A percentile compares a stretch with the other conserved stretches of the same genome.
Evolutionary conservation across 1,140 invertebrate genomes (phyloP).

Genomic region (Tetranychus urticae): DNA sequence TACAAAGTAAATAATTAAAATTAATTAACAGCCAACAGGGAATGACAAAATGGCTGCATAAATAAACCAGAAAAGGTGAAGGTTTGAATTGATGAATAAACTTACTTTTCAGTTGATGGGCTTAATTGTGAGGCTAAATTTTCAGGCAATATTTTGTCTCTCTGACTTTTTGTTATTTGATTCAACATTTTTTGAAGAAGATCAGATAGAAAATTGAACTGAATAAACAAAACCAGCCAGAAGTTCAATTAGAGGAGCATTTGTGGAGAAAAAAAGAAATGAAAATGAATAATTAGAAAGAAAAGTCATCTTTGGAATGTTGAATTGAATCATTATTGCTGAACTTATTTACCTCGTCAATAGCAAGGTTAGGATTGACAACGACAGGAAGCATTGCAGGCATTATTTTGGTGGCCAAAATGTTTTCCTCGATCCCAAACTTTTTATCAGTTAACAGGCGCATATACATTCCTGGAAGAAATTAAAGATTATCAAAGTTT

Average conservation of each 20-base stretch:
- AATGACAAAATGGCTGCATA: no score
- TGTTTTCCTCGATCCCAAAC: conserved; percentile 66
- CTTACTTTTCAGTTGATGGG: not conserved
- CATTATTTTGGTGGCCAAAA: conserved; percentile 81
- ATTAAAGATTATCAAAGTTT: not conserved
- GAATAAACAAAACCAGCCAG: not conserved
- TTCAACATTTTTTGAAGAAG: conserved; percentile 16
- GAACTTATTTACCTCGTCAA: conserved; percentile 38
- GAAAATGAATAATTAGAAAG: not conserved
- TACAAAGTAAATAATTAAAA: no score
- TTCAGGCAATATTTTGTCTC: conserved; percentile 7
- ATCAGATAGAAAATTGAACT: conserved; percentile 15
- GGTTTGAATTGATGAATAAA: no score
- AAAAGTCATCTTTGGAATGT: no score
- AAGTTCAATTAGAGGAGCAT: not conserved
- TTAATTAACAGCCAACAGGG: no score
- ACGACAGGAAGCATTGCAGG: conserved; percentile 73
- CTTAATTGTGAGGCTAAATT: not conserved
- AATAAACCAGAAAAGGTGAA: no score
- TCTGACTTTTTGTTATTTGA: conserved; percentile 14
- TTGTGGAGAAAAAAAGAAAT: not conserved
- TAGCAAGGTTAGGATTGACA: conserved; percentile 60
- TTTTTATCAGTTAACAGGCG: conserved; percentile 48
- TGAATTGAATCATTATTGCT: no score
- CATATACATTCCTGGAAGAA: conserved; percentile 56